phyloP scores from a whole-genome alignment of 92 coral and sea anemone genomes.

The Umimayanthus chanpuru region DNA sequence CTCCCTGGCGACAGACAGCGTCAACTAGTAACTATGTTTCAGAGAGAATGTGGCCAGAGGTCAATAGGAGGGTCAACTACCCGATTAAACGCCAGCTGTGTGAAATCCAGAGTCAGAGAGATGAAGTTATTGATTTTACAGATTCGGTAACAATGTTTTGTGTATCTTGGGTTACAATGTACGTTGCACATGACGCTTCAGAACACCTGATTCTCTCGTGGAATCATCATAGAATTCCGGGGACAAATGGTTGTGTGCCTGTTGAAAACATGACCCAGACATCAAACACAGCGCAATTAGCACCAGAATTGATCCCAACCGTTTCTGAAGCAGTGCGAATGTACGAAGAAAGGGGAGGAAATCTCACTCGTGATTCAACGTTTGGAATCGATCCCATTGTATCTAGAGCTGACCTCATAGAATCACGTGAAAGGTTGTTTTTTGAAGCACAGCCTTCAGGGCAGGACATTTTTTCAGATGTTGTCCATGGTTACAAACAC shows the following conservation, averaged over 20 bases:
- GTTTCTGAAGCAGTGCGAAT: constrained; percentile 47
- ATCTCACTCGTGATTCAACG: constrained; percentile 37
- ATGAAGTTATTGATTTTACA: constrained; percentile 48
- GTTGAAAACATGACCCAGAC: constrained; percentile 51
- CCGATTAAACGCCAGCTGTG: constrained; percentile 54
- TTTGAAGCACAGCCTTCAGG: constrained; percentile 30
- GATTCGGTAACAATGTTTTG: constrained; percentile 56
- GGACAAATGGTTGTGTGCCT: constrained; percentile 55
- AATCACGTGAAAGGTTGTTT: constrained; percentile 32
- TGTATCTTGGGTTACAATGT: constrained; percentile 62
- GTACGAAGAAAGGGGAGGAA: constrained; percentile 58
- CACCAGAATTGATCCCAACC: constrained; percentile 42
- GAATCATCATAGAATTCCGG: constrained; percentile 59
- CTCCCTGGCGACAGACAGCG: constrained; percentile 41
- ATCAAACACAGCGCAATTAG: constrained; percentile 23
- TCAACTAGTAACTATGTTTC: constrained; percentile 47
- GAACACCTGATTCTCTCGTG: constrained; percentile 47
- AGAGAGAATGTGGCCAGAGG: constrained; percentile 58
- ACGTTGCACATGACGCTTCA: constrained; percentile 39
- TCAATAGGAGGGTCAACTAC: constrained; percentile 52
- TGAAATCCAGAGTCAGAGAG: constrained; percentile 38
- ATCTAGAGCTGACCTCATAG: constrained; percentile 39
- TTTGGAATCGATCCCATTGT: constrained; percentile 52
- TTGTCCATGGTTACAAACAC: constrained; percentile 32
- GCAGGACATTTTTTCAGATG: constrained; percentile 34